Conservation (phyloP, 2,113 vertebrate species). For the Chrysemys picta region DNA sequence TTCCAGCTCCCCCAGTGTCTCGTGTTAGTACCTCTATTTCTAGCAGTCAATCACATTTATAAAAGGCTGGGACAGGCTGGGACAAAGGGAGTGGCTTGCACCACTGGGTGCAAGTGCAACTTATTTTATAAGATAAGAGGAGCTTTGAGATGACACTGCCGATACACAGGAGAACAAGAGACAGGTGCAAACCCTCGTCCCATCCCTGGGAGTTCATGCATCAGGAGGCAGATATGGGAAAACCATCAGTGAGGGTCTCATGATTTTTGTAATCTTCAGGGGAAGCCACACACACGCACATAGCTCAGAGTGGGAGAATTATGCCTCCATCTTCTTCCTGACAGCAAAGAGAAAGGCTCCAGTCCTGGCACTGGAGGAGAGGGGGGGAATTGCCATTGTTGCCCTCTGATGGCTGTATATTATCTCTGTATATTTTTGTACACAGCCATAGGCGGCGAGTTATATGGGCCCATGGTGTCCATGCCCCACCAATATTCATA, state of each 20-base stretch:
- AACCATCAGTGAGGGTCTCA: not conserved
- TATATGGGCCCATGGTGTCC: no score
- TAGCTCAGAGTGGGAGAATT: not conserved
- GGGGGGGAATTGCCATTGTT: not conserved
- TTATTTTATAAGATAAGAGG: not conserved
- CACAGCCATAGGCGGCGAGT: not conserved
- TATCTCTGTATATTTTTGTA: not conserved
- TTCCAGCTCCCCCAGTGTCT: not conserved
- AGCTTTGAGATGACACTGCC: fast-evolving
- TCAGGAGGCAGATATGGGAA: fast-evolving
- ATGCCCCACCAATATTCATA: no score
- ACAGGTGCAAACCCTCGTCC: not conserved
- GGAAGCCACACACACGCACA: not conserved
- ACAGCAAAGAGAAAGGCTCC: no score
- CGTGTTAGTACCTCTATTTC: not conserved
- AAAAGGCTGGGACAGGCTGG: constrained; percentile 22
- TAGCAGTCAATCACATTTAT: not conserved
- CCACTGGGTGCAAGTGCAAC: not conserved
- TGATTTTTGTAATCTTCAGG: fast-evolving
- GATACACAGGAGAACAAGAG: not conserved
- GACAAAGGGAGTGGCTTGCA: constrained; percentile 39
- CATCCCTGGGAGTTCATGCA: not conserved
- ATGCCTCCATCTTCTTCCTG: not conserved
- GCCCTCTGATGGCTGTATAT: not conserved
- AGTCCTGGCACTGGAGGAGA: not conserved